Conservation (phyloP, 2,113 vertebrate species). For the Erythrolamprus reginae region DNA sequence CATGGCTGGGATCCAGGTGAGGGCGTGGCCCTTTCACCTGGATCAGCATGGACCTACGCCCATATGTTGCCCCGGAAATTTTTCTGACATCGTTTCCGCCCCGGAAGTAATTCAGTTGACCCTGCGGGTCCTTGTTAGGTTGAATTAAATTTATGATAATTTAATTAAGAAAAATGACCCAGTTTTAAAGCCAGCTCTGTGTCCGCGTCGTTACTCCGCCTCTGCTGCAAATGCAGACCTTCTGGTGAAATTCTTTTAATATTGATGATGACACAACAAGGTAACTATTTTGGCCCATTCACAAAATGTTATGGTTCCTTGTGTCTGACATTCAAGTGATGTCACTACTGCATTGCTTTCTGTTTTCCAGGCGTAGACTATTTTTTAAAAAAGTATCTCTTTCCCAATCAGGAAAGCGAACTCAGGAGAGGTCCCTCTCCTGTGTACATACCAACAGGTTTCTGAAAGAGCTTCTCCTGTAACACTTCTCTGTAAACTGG, state of each 20-base stretch:
- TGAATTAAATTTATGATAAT: no score
- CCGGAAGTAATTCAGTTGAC: no score
- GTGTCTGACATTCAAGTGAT: neutral
- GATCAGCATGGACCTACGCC: no score
- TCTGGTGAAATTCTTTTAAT: neutral
- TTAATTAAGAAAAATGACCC: no score
- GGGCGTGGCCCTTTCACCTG: no score
- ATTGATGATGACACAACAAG: neutral
- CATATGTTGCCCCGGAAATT: no score
- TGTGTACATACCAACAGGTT: neutral
- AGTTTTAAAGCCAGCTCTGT: no score
- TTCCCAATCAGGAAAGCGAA: neutral
- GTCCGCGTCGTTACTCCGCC: no score
- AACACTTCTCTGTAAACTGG: neutral
- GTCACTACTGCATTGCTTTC: neutral
- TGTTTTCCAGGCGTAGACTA: neutral
- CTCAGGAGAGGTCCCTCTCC: neutral
- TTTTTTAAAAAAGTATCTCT: neutral
- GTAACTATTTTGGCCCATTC: neutral
- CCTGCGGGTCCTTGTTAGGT: no score
- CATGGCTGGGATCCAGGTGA: no score
- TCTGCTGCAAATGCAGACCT: no score
- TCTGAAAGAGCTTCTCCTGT: neutral
- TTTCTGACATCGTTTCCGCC: no score
- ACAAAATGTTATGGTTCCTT: neutral